A percentile compares a stretch with the other conserved stretches of the same genome.
phyloP scores from a whole-genome alignment of 2,888 invertebrate genomes.

The Synanthedon andrenaeformis region DNA sequence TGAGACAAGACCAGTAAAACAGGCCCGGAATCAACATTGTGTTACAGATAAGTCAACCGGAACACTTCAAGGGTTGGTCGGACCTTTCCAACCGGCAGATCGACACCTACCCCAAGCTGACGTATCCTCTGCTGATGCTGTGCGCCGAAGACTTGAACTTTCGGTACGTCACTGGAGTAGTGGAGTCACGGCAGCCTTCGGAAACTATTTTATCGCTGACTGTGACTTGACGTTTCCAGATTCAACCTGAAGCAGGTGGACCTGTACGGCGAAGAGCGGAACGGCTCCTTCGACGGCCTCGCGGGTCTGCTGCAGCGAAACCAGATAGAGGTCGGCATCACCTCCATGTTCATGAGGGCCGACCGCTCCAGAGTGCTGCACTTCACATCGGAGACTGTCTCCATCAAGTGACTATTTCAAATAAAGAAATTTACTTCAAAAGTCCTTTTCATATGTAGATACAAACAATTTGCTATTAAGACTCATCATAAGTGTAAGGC shows the following conservation, averaged over 20 bases:
- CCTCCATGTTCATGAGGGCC: conserved; percentile 67
- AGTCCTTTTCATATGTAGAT: neutral
- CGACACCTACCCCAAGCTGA: conserved; percentile 49
- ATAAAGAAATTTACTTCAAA: neutral
- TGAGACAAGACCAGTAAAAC: too few relatives aligned
- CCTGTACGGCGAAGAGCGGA: conserved; percentile 64
- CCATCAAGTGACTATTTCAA: conserved; percentile 25
- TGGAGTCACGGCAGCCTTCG: too few relatives aligned
- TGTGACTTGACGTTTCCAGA: conserved; percentile 13
- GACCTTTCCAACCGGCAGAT: conserved; percentile 40
- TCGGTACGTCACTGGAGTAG: conserved; percentile 17
- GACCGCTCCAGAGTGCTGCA: conserved; percentile 66
- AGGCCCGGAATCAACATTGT: neutral
- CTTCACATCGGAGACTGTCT: conserved; percentile 66
- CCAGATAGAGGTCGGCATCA: conserved; percentile 60
- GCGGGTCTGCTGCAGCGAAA: conserved; percentile 68
- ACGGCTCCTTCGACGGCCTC: conserved; percentile 70
- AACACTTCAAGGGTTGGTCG: conserved; percentile 41
- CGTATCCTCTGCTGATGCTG: conserved; percentile 45
- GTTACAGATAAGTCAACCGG: conserved; percentile 36
- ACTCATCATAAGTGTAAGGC: too few relatives aligned
- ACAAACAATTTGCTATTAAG: too few relatives aligned
- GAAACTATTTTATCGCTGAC: too few relatives aligned
- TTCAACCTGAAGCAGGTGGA: conserved; percentile 40
- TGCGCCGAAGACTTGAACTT: conserved; percentile 41